phyloP scores from a whole-genome alignment of 1,140 invertebrate genomes.

The Sinonovacula constricta region DNA sequence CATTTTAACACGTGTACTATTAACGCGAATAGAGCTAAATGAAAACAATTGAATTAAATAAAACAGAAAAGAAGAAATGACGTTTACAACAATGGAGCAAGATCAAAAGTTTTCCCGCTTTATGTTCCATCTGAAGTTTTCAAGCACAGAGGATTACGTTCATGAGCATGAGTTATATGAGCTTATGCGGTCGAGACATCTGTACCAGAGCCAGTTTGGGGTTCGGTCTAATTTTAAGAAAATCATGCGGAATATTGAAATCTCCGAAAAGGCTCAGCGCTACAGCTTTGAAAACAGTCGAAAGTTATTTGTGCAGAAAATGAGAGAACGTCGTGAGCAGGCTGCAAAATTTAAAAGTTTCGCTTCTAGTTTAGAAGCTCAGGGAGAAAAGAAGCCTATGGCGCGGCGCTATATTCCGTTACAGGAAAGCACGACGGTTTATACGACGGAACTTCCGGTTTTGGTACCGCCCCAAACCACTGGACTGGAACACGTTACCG shows the following conservation, averaged over 20 bases:
- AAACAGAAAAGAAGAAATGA: too few relatives aligned
- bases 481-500: neutral
- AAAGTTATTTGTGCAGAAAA: constrained; percentile 40
- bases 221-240: constrained; percentile 33
- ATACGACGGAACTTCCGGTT: constrained; percentile 16
- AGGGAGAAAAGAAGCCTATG: neutral
- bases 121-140: constrained; percentile 47
- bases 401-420: constrained; percentile 23
- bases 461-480: too few relatives aligned
- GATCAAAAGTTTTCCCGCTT: constrained; percentile 32
- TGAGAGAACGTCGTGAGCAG: constrained; percentile 23
- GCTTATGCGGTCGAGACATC: constrained; percentile 41
- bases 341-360: constrained; percentile 15
- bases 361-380: neutral
- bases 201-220: constrained; percentile 44
- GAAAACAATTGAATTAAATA: too few relatives aligned
- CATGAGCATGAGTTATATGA: constrained; percentile 48
- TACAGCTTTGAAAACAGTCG: constrained; percentile 42
- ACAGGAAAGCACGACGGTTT: constrained; percentile 18
- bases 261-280: constrained; percentile 27
- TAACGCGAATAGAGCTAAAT: too few relatives aligned
- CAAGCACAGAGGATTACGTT: constrained; percentile 25
- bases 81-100: constrained; percentile 18
- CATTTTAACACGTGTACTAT: too few relatives aligned
- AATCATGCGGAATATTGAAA: constrained; percentile 21